Evolutionary conservation across 2,888 invertebrate species (phyloP).

Genomic region (Geophilus truncorum): DNA sequence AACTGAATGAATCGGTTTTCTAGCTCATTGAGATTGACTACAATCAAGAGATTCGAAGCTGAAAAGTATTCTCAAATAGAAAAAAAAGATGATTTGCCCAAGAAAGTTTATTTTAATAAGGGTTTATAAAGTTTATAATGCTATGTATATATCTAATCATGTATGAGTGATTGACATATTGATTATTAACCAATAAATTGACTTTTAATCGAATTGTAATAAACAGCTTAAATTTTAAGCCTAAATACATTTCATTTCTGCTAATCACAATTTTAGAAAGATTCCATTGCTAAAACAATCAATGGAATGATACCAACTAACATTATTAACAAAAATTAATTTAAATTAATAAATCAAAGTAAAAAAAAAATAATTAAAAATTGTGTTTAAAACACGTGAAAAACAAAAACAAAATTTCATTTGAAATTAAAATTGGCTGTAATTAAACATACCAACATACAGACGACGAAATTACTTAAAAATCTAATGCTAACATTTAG

Average conservation of each 20-base stretch:
- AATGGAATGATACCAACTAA: background rate
- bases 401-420: too few relatives aligned
- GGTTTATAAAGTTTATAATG: conserved; percentile 54
- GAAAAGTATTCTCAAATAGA: conserved; percentile 65
- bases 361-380: background rate
- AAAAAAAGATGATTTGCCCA: conserved; percentile 62
- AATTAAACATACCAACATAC: background rate
- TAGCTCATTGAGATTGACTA: conserved; percentile 66
- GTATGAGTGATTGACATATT: background rate
- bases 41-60: conserved; percentile 67
- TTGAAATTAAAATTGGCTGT: background rate
- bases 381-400: too few relatives aligned
- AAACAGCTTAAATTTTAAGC: background rate
- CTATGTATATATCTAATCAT: background rate
- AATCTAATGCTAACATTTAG: background rate
- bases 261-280: too few relatives aligned
- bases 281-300: too few relatives aligned
- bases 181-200: background rate
- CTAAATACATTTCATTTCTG: too few relatives aligned
- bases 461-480: background rate
- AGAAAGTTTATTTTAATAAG: conserved; percentile 79
- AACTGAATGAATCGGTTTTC: too few relatives aligned
- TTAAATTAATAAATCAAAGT: background rate
- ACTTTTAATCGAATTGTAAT: background rate
- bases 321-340: background rate